These are phyloP conservation scores for Lepidochitona cinerea DNA, from an alignment of 2,888 invertebrate genomes.

Conservation along the genomic window DNA sequence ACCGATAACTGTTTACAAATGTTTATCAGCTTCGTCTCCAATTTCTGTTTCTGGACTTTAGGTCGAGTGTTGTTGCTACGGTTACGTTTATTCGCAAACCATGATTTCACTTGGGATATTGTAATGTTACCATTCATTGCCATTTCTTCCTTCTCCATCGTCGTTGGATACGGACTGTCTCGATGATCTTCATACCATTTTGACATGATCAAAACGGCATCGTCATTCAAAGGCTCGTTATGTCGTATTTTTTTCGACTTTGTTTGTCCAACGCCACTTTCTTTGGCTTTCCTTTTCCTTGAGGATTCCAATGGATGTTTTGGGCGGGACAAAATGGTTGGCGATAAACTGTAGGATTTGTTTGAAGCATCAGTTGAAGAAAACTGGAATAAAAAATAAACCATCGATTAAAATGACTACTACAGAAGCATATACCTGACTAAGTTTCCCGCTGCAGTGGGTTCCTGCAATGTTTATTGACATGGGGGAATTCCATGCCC, in stretches of 20 bases:
- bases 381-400: too few relatives aligned
- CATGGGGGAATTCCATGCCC: too few relatives aligned
- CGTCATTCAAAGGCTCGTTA: conserved; percentile 57
- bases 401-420: too few relatives aligned
- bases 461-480: too few relatives aligned
- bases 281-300: not conserved
- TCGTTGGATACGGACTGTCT: conserved; percentile 61
- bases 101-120: conserved; percentile 62
- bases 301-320: not conserved
- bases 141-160: conserved; percentile 52
- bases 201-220: conserved; percentile 51
- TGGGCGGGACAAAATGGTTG: too few relatives aligned
- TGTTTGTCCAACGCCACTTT: not conserved
- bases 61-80: conserved; percentile 63
- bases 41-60: conserved; percentile 57
- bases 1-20: conserved; percentile 55
- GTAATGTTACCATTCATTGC: conserved; percentile 55
- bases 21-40: conserved; percentile 52
- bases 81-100: conserved; percentile 67
- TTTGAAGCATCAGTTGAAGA: too few relatives aligned
- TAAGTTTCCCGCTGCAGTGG: too few relatives aligned
- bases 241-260: conserved; percentile 29
- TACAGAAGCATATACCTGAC: too few relatives aligned
- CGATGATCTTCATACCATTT: conserved; percentile 56
- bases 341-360: too few relatives aligned